phyloP scores from a whole-genome alignment of 2,113 vertebrate species.

The Poecilia latipinna region DNA sequence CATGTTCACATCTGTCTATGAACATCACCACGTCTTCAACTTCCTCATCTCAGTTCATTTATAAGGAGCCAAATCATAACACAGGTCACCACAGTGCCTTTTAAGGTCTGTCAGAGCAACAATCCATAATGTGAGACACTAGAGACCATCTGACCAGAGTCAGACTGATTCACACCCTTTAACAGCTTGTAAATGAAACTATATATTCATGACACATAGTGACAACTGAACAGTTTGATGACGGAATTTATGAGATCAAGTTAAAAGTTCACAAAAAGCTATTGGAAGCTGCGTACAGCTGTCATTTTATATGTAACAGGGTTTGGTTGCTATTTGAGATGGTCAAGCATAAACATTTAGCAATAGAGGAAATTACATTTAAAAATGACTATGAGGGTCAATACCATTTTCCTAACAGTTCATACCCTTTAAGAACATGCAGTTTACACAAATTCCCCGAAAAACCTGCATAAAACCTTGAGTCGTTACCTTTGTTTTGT shows the following conservation, averaged over 20 bases:
- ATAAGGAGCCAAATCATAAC: constrained; percentile 1
- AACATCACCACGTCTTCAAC: background rate
- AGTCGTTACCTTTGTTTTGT: background rate
- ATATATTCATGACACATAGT: background rate
- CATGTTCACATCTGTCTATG: background rate
- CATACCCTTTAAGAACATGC: background rate
- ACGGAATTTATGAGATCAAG: background rate
- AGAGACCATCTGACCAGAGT: constrained; percentile 13
- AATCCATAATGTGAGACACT: background rate
- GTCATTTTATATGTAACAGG: background rate
- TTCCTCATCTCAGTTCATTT: background rate
- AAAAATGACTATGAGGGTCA: background rate
- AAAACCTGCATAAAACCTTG: background rate
- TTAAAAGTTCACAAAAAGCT: background rate
- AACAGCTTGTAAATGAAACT: background rate
- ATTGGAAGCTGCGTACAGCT: background rate
- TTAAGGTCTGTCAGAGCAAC: background rate
- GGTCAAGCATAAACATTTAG: background rate
- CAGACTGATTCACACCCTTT: background rate
- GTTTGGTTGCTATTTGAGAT: background rate
- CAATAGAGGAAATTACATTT: background rate
- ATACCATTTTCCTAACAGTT: background rate
- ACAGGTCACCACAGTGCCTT: background rate
- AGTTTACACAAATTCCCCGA: background rate
- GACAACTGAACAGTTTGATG: background rate